phyloP scores from a whole-genome alignment of 2,888 invertebrate genomes.

The Callosobruchus maculatus region DNA sequence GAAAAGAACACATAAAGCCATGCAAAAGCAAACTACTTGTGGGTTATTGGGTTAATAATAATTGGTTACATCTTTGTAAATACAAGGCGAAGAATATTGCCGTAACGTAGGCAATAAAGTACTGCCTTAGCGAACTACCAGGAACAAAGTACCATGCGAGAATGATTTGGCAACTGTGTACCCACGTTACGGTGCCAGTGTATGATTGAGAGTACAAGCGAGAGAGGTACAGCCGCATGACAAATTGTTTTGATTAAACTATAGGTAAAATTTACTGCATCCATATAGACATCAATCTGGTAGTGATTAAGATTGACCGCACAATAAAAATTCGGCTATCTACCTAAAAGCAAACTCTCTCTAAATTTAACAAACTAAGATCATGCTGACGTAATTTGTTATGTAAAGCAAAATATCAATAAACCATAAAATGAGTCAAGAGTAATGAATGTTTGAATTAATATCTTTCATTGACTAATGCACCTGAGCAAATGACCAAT shows the following conservation, averaged over 20 bases:
- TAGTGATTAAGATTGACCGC: too few relatives aligned
- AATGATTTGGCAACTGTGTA: not conserved
- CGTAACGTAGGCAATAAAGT: not conserved
- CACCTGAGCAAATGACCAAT: too few relatives aligned
- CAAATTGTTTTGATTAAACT: not conserved
- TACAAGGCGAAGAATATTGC: constrained; percentile 13
- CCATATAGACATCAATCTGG: too few relatives aligned
- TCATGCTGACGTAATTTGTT: too few relatives aligned
- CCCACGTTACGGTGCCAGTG: not conserved
- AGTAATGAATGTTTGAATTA: too few relatives aligned
- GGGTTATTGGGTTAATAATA: not conserved
- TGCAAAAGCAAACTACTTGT: constrained; percentile 6
- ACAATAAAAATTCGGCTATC: too few relatives aligned
- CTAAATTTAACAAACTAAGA: too few relatives aligned
- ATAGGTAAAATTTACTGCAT: not conserved
- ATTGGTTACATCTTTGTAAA: constrained; percentile 26
- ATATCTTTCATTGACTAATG: too few relatives aligned
- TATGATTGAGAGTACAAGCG: not conserved
- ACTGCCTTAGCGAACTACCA: not conserved
- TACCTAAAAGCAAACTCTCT: too few relatives aligned
- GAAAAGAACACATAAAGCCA: not conserved
- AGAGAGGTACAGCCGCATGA: not conserved
- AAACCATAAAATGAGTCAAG: too few relatives aligned
- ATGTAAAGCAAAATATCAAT: too few relatives aligned
- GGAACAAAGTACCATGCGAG: constrained; percentile 12